Evolutionary conservation across 1,140 invertebrate genomes (phyloP), one percentile per base, ranked within the genome.

Genomic region (Trichonephila clavata): DNA sequence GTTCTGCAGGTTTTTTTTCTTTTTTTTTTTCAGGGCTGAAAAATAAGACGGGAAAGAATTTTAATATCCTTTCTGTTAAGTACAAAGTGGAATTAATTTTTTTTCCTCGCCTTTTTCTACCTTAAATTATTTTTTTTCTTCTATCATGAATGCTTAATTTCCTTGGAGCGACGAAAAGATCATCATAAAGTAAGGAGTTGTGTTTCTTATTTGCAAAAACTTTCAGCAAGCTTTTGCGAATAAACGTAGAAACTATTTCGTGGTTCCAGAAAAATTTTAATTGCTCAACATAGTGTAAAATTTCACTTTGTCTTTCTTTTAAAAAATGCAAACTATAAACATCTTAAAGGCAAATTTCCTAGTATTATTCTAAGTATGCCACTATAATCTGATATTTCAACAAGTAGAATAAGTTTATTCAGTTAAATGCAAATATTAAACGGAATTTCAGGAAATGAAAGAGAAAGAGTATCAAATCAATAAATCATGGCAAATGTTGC

Each of bases 101-200:
- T 84, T 83, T 50, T 50, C 21, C 10, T 63, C 16, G 14, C 8
- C 27, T 60, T 87, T 87, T 24, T 50, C 57, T n/a, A 16, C 1
- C 32, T 27, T 24, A 5, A 24, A 27, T 60, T 24, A 63, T 2
- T 87, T 87, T 87, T 87, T 87, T 87, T 39, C 27, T 87, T 27
- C 20, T 24, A 59, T 84, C 57, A 65, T 87, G 60, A 87, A 87
- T 87, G 86, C 86, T 86, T 86, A 86, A 86, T 63, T 86, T 86
- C 24, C 61, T 32, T 21, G 50, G 27, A 87, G 86, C 61, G 59
- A 10, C 8, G 39, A 87, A 87, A 59, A 87, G 59, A 87, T 87
- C 61, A 65, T 63, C 86, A 87, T 87, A 87, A 87, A 87, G 86
- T 39, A 39, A 24, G 59, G 14, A 59, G 27, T 86, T 86, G n/a